Evolutionary conservation across 1,140 invertebrate genomes (phyloP), one percentile per base, ranked within the genome.

Genomic region (Olivierus martensii): DNA sequence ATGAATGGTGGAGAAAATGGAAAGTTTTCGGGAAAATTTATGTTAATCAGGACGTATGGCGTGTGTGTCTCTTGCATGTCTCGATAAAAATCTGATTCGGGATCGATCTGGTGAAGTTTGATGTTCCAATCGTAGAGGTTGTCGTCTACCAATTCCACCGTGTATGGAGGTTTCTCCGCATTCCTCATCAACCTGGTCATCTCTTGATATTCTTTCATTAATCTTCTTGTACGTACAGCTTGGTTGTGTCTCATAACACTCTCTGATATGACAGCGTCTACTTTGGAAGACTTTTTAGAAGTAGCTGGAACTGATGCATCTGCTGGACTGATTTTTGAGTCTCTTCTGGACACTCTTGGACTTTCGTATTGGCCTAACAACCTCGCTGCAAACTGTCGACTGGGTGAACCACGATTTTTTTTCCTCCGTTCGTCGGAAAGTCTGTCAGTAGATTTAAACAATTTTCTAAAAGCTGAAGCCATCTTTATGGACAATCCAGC

Each of bases 1-100:
- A 95, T 88, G 68, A 95, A 95, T 1, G 91, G 91, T 42, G 91
- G 91, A 28, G 88, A 85, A 66, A 93, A 95, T 9, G 88, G 89
- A 67, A 91, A 94, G 61, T 88, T 87, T 58, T 92, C 87, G 43
- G 89, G 84, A 69, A 89, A 87, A 39, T 79, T 75, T 52, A 91
- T 73, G 65, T 88, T 86, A 17, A 92, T 71, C 50, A 87, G 71
- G 59, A 93, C 88, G 65, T 81, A 75, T 42, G 75, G 71, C 53
- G 87, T 77, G 52, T 78, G 76, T 53, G 89, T 72, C 65, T 91
- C 87, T 43, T 79, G 76, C 74, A 88, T 84, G 65, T 88, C 83
- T 34, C 75, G 62, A 55, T 76, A 74, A 21, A 66, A 63, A 38
- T 73, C 80, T 60, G 82, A 84, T 59, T 87, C 84, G 0, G 79